A percentile compares a stretch with the other conserved stretches of the same genome.
Conservation (phyloP, 2,888 invertebrate species). For the Agriopis aurantiaria region DNA sequence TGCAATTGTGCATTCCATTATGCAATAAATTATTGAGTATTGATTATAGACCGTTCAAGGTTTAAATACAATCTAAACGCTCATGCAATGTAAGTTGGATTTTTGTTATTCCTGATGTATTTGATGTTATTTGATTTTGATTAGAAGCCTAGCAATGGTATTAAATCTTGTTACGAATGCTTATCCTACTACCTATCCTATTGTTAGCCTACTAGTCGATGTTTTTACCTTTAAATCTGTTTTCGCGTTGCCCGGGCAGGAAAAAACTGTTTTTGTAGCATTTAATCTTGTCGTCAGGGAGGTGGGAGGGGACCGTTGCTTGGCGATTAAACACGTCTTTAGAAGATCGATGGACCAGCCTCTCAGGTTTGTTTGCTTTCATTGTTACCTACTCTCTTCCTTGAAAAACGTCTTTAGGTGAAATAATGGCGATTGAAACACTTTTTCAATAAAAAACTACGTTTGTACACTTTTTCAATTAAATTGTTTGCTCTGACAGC, state of each 20-base stretch:
- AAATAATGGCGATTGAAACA: neutral
- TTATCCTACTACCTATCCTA: too few species aligned
- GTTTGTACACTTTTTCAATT: too few species aligned
- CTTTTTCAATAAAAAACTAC: neutral
- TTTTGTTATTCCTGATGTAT: neutral
- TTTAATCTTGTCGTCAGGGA: constrained; percentile 63
- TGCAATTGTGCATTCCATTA: too few species aligned
- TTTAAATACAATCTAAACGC: too few species aligned
- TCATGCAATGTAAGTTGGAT: too few species aligned
- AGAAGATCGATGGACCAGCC: constrained; percentile 58
- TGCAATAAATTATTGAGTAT: too few species aligned
- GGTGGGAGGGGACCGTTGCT: constrained; percentile 53
- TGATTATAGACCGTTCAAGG: too few species aligned
- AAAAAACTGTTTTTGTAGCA: constrained; percentile 57
- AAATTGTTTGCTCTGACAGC: too few species aligned
- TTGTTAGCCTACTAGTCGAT: constrained; percentile 8
- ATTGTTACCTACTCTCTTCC: constrained; percentile 46
- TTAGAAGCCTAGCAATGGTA: too few species aligned
- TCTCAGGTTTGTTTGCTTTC: constrained; percentile 49
- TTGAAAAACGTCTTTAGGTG: constrained; percentile 18
- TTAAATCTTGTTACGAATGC: neutral
- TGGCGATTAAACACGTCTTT: constrained; percentile 69
- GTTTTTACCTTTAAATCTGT: constrained; percentile 31
- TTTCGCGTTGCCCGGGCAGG: constrained; percentile 7
- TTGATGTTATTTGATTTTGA: too few species aligned